Conservation (phyloP, 1,140 invertebrate genomes). For the Philotrypesis tridentata region DNA sequence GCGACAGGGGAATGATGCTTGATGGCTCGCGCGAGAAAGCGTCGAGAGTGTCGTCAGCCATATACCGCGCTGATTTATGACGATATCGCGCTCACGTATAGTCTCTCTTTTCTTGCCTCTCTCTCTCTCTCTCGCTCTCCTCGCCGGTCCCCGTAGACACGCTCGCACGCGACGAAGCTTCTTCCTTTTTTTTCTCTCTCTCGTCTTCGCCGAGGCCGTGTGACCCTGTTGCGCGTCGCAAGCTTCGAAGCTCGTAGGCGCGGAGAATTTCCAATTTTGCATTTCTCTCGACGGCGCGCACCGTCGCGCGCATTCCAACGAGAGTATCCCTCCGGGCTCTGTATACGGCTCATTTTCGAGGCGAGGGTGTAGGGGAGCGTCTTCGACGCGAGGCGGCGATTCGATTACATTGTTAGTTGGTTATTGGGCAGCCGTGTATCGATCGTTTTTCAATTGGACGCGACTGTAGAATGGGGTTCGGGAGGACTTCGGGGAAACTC, state of each 20-base stretch:
- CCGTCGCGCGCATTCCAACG: neutral
- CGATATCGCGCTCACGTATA: neutral
- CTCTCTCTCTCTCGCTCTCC: too few relatives aligned
- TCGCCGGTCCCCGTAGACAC: neutral
- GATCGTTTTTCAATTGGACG: neutral
- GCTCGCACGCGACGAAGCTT: neutral
- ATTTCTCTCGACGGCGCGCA: neutral
- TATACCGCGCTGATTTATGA: slow-evolving; percentile 26
- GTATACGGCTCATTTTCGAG: neutral
- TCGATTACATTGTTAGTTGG: neutral
- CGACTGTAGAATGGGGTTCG: too few relatives aligned
- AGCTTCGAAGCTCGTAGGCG: neutral
- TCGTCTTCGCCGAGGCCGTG: too few relatives aligned
- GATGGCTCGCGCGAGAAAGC: neutral
- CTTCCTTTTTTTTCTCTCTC: too few relatives aligned
- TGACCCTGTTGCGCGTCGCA: neutral
- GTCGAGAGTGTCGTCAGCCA: slow-evolving; percentile 16
- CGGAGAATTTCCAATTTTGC: slow-evolving; percentile 4
- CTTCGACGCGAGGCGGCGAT: neutral
- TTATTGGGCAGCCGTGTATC: neutral
- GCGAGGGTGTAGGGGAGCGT: too few relatives aligned
- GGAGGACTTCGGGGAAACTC: neutral
- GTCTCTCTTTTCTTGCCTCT: too few relatives aligned
- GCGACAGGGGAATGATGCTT: slow-evolving; percentile 1
- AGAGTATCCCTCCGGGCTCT: too few relatives aligned